Conservation (phyloP, 2,113 vertebrate genomes). For the Monarcha castaneiventris region DNA sequence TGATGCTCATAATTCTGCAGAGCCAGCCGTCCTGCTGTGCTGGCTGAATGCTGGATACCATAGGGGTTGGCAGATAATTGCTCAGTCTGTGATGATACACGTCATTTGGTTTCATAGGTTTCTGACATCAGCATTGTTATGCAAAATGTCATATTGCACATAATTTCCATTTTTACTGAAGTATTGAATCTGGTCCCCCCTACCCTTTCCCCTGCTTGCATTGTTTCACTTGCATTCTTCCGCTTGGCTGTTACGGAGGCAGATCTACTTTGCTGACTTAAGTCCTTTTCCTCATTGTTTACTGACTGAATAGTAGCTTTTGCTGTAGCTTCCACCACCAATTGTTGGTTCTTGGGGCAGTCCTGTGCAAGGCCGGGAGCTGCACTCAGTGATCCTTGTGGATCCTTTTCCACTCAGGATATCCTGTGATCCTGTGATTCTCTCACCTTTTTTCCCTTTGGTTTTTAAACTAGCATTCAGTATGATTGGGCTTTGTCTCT, state of each 20-base stretch:
- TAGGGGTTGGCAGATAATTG: neutral
- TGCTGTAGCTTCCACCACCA: neutral
- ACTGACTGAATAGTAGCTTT: neutral
- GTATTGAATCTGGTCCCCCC: neutral
- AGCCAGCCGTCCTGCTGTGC: neutral
- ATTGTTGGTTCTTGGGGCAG: neutral
- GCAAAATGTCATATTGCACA: neutral
- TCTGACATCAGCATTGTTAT: conserved; percentile 26
- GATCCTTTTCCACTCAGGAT: neutral
- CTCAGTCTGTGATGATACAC: neutral
- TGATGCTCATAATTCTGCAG: neutral
- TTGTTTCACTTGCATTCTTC: neutral
- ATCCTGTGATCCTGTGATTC: neutral
- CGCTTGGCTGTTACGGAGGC: neutral
- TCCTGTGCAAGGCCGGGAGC: neutral
- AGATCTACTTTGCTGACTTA: neutral
- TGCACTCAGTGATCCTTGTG: neutral
- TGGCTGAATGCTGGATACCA: neutral
- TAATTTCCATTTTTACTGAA: conserved; percentile 4
- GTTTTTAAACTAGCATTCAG: neutral
- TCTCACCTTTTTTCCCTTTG: neutral
- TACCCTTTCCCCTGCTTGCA: neutral
- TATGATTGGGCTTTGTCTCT: neutral
- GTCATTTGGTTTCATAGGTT: neutral
- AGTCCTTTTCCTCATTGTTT: neutral